Conservation (phyloP, 2,113 vertebrate genomes). For the Neoarius graeffei region DNA sequence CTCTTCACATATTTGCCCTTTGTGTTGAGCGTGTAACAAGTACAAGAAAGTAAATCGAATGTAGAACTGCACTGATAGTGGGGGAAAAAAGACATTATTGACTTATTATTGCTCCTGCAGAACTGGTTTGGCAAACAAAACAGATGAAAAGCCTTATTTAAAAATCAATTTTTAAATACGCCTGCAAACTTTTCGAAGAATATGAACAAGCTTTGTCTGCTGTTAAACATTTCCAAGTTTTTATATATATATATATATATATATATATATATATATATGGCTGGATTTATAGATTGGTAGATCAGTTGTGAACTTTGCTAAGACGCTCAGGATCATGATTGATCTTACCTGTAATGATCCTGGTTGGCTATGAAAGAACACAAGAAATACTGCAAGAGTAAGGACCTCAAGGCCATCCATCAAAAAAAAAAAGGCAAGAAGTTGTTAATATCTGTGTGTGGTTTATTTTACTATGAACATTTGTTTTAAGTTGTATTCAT, state of each 20-base stretch:
- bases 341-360: neutral
- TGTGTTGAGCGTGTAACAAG: constrained; percentile 53
- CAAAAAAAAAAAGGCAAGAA: neutral
- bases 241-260: constrained; percentile 39
- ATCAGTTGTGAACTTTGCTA: constrained; percentile 23
- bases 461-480: neutral
- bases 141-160: constrained; percentile 30
- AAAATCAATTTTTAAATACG: constrained; percentile 32
- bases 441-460: neutral
- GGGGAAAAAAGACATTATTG: constrained; percentile 34
- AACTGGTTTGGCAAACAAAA: constrained; percentile 43
- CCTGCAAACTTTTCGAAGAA: constrained; percentile 31
- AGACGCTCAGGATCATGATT: constrained; percentile 15
- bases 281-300: constrained; percentile 17
- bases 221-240: constrained; percentile 37
- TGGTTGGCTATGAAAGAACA: neutral
- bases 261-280: constrained; percentile 38
- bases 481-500: neutral
- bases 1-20: constrained; percentile 52
- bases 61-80: constrained; percentile 54
- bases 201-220: constrained; percentile 12
- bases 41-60: constrained; percentile 61
- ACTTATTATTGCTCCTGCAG: constrained; percentile 40
- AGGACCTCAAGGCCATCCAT: neutral
- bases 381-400: neutral